Base-by-base conservation (phyloP, 23 tunicate genomes). In the Ascidia mentula region DNA sequence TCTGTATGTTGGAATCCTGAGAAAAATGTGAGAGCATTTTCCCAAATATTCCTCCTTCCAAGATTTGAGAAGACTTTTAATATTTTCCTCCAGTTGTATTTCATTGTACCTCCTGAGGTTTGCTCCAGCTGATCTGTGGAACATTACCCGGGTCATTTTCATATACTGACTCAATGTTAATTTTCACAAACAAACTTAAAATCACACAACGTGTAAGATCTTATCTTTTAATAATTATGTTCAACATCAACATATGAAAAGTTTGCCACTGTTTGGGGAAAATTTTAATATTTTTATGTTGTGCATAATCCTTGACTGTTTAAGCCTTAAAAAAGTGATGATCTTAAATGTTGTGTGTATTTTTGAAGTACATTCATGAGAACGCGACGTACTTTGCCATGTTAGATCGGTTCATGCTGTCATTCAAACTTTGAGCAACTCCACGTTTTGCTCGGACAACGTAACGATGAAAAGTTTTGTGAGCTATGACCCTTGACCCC, bases 361-460 rank as follows among this genome's bases (percentile, higher is more conserved):
- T n/a, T n/a, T n/a, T n/a, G n/a, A n/a, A n/a, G n/a, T n/a, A n/a
- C n/a, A n/a, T n/a, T n/a, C n/a, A n/a, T n/a, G n/a, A 42, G 4
- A 53, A 6, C 1, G 26, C 26, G 6, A 73, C 75, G 32, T 80
- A 87, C 92, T 88, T 88, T 1, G 93, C 93, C 8, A 79, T 46
- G 40, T 70, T 65, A 31, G 76, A 79, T 34, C 72, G 30, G 32
- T 75, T 88, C 32, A 34, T 45, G 24, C 32, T 35, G 82, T 93
- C 98, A 32, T 84, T 84, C 18, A 76, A 24, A 76, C 93, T 88
- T 75, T 93, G 98, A 26, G 82, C 98, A 15, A 89, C 88, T 40
- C 98, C 98, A 30, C 89, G 80, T 75, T 93, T 93, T n/a, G 98
- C 98, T 60, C 98, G 80, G 32, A 93, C 87, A 42, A 93, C 81